Evolutionary conservation across 1,140 invertebrate species (phyloP).

Genomic region (Pogonomyrmex californicus): DNA sequence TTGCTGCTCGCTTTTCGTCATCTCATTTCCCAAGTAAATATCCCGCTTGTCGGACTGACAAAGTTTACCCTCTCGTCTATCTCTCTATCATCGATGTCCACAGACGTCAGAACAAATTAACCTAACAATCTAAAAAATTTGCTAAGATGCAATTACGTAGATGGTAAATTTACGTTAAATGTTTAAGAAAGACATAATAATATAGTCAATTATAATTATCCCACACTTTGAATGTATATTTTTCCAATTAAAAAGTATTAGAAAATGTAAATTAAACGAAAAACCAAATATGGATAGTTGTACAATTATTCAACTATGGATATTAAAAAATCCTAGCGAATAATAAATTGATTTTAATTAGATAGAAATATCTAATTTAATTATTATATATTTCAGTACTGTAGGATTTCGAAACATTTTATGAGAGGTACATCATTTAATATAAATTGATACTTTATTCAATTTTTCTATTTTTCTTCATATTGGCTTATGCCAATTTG

Average conservation of each 20-base stretch:
- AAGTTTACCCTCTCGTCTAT: slow-evolving; percentile 37
- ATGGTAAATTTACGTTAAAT: neutral
- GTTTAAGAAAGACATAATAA: neutral
- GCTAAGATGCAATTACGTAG: neutral
- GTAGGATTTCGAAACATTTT: neutral
- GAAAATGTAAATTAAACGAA: neutral
- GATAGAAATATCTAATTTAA: slow-evolving; percentile 11
- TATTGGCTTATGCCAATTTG: neutral
- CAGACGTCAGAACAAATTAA: slow-evolving; percentile 39
- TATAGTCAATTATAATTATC: neutral
- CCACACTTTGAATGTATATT: neutral
- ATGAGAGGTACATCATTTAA: neutral
- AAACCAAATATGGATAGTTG: slow-evolving; percentile 6
- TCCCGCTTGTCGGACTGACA: slow-evolving; percentile 45
- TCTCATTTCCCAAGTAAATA: slow-evolving; percentile 60
- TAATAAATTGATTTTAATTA: slow-evolving; percentile 11
- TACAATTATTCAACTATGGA: neutral
- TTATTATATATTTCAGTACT: neutral
- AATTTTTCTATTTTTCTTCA: neutral
- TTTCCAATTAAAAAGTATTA: neutral
- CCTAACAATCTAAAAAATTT: neutral
- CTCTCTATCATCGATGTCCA: slow-evolving; percentile 34
- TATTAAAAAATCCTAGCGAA: neutral
- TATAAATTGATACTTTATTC: slow-evolving; percentile 7
- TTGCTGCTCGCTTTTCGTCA: slow-evolving; percentile 58